These are phyloP conservation scores for Drosophila funebris DNA, from an alignment of 1,140 invertebrate species.

Conservation along the genomic window DNA sequence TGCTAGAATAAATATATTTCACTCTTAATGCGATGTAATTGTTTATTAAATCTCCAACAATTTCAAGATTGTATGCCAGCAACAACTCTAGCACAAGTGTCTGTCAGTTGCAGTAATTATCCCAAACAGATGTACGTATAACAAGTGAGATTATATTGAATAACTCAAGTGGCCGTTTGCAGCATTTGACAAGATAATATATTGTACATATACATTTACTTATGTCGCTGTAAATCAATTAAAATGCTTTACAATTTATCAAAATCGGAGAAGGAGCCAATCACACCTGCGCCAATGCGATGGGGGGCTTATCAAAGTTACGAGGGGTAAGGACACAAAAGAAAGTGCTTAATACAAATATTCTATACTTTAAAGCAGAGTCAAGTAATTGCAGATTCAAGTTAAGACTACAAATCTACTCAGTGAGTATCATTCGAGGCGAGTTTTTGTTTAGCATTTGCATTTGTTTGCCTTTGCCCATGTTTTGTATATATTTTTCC, in stretches of 20 bases:
- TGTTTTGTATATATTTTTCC: constrained; percentile 12
- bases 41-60: background rate
- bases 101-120: constrained; percentile 25
- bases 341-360: constrained; percentile 6
- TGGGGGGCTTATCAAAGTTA: background rate
- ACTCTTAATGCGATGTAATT: background rate
- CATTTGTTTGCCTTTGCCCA: background rate
- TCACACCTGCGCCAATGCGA: constrained; percentile 17
- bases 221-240: constrained; percentile 36
- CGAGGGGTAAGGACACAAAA: background rate
- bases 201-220: background rate
- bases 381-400: no score
- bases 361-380: background rate
- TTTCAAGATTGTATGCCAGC: background rate
- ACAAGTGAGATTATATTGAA: constrained; percentile 13
- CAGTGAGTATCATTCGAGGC: background rate
- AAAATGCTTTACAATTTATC: constrained; percentile 37
- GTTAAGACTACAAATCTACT: background rate
- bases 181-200: constrained; percentile 15
- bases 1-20: background rate
- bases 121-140: background rate
- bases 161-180: constrained; percentile 18
- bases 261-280: background rate
- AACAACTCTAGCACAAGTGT: background rate
- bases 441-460: background rate